phyloP scores from a whole-genome alignment of 1,140 invertebrate genomes.

The Drosophila rhopaloa region DNA sequence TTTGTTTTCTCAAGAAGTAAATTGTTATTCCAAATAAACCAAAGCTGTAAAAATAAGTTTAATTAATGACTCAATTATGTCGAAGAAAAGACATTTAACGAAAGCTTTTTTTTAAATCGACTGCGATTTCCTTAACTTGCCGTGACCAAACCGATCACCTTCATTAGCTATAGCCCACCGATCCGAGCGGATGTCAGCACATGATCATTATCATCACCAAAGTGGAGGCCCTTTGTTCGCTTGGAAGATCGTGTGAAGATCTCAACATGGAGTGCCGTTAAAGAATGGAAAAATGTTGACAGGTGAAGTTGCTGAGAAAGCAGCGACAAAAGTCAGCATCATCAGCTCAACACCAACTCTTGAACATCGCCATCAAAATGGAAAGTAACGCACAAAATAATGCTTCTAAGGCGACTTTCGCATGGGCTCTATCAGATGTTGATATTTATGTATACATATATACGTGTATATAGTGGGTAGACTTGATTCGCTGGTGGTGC shows the following conservation, averaged over 20 bases:
- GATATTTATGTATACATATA: conserved; percentile 1
- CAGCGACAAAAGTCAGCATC: conserved; percentile 17
- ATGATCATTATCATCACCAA: background rate
- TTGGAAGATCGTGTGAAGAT: conserved; percentile 6
- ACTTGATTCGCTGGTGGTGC: background rate
- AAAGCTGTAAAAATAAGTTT: background rate
- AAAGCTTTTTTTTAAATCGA: background rate
- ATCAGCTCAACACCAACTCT: background rate
- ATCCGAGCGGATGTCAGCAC: conserved; percentile 14
- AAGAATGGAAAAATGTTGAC: conserved; percentile 31
- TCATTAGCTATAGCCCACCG: background rate
- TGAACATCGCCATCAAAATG: conserved; percentile 32
- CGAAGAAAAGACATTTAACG: background rate
- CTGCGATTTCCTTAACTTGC: background rate
- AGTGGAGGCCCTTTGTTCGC: conserved; percentile 4
- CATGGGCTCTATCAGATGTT: conserved; percentile 7
- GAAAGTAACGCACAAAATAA: conserved; percentile 45
- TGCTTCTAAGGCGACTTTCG: conserved; percentile 44
- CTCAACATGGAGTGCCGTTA: conserved; percentile 22
- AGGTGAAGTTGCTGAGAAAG: conserved; percentile 28
- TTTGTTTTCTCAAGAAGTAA: background rate
- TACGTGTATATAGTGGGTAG: background rate
- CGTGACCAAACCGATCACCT: conserved; percentile 6
- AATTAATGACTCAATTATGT: background rate
- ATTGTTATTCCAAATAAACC: background rate